phyloP scores from a whole-genome alignment of 2,113 vertebrate genomes.

The Antechinus stuartii region DNA sequence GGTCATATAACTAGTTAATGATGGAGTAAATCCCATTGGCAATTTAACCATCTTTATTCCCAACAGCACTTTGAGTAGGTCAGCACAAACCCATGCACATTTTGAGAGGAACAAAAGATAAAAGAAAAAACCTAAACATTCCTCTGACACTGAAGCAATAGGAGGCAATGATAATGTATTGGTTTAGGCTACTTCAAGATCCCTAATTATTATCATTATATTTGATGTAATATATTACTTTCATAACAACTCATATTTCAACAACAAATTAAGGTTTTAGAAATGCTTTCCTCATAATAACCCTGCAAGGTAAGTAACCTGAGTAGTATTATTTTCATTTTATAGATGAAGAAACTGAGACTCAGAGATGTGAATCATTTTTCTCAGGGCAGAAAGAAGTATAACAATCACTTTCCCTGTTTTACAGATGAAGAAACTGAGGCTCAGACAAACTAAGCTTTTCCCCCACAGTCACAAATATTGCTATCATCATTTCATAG shows the following conservation, averaged over 20 bases:
- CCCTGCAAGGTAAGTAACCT: background rate
- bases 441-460: slow-evolving; percentile 1
- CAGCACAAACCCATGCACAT: background rate
- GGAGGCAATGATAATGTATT: background rate
- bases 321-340: background rate
- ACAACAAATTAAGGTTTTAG: background rate
- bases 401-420: background rate
- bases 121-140: background rate
- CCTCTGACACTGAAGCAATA: background rate
- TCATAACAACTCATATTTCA: background rate
- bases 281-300: background rate
- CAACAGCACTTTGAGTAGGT: background rate
- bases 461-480: background rate
- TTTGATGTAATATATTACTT: background rate
- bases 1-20: background rate
- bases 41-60: background rate
- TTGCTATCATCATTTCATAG: slow-evolving; percentile 30
- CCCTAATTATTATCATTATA: background rate
- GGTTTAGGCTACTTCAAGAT: background rate
- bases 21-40: background rate
- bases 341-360: background rate
- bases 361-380: background rate
- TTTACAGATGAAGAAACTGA: slow-evolving; percentile 33
- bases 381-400: background rate
- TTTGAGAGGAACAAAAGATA: background rate